Evolutionary conservation across 2,113 vertebrate genomes (phyloP).

Genomic region (Thermophis baileyi): DNA sequence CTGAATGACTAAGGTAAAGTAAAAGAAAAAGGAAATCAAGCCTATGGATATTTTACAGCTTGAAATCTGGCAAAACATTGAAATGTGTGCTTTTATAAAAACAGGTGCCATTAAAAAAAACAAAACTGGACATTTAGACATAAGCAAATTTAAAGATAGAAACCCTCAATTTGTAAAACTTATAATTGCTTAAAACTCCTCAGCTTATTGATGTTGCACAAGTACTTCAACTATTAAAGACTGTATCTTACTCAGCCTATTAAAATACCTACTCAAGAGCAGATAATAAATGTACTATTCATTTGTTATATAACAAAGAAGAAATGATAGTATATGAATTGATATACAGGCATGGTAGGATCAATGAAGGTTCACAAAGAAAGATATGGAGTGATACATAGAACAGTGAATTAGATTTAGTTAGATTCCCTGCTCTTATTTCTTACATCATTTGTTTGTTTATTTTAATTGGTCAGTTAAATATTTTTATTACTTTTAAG

Average conservation of each 20-base stretch:
- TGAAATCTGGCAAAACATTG: conserved; percentile 20
- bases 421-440: not conserved
- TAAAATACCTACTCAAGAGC: not conserved
- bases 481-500: not conserved
- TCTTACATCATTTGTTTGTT: not conserved
- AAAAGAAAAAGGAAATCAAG: not conserved
- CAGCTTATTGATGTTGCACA: not conserved
- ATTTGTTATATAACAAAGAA: not conserved
- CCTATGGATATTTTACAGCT: not conserved
- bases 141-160: not conserved
- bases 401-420: not conserved
- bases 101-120: conserved; percentile 4
- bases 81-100: conserved; percentile 16
- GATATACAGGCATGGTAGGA: not conserved
- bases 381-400: not conserved
- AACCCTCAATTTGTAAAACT: not conserved
- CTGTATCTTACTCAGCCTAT: not conserved
- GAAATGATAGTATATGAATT: not conserved
- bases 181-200: not conserved
- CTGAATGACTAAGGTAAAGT: too few species aligned
- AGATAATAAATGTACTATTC: not conserved
- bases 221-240: not conserved
- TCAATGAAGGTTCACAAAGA: not conserved
- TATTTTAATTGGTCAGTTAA: not conserved
- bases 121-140: not conserved